Conservation (phyloP, 2,797 vertebrate genomes). For the Ambastaia sidthimunki region DNA sequence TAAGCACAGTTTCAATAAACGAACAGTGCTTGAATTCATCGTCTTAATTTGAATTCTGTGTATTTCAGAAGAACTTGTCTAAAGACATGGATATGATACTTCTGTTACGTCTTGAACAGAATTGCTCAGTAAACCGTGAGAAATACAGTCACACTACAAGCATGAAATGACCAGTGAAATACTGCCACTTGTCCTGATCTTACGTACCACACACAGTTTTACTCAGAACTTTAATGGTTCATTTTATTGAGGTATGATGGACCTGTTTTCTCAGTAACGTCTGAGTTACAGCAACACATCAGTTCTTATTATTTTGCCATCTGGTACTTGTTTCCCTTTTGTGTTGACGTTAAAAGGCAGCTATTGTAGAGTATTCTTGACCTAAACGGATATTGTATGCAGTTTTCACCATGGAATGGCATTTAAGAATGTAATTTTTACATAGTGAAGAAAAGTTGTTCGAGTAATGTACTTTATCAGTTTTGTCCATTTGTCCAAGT, state of each 20-base stretch:
- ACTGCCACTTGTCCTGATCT: constrained; percentile 13
- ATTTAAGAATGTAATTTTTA: not conserved
- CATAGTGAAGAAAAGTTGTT: not conserved
- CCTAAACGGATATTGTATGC: not conserved
- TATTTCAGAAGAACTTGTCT: not conserved
- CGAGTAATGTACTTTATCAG: not conserved
- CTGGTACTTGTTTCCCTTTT: not conserved
- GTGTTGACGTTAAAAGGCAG: not conserved
- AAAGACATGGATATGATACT: not conserved
- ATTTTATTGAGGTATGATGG: constrained; percentile 16
- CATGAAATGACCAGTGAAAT: constrained; percentile 12
- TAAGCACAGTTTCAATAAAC: not conserved
- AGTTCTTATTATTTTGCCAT: constrained; percentile 8
- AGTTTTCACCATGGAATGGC: not conserved
- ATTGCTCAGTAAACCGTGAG: not conserved
- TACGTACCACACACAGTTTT: not conserved
- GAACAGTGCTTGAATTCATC: not conserved
- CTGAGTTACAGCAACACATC: constrained; percentile 16
- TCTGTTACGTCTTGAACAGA: not conserved
- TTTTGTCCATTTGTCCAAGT: not conserved
- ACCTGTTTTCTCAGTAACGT: constrained; percentile 12
- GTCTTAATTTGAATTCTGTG: not conserved
- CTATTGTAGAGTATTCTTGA: not conserved
- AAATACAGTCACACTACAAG: not conserved
- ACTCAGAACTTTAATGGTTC: constrained; percentile 15